Evolutionary conservation across 2,797 vertebrate genomes (phyloP).

Genomic region (Spinibarbus caldwelli): DNA sequence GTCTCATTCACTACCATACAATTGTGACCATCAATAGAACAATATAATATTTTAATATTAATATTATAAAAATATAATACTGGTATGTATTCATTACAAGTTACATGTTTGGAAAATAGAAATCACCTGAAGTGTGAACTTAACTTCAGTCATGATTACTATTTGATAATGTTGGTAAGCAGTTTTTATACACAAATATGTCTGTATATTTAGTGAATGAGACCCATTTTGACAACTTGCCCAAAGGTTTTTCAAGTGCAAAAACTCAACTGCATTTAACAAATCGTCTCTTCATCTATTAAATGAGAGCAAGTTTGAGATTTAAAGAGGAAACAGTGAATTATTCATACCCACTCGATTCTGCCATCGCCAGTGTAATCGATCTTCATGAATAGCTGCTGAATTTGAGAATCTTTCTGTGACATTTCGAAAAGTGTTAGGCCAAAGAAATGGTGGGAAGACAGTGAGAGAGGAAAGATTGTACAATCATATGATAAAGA

Average conservation of each 20-base stretch:
- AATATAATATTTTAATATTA: not conserved
- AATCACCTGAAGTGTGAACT: not conserved
- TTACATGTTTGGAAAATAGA: not conserved
- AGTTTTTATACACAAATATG: not conserved
- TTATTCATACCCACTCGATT: constrained; percentile 79
- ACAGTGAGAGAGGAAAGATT: constrained; percentile 14
- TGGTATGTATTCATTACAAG: not conserved
- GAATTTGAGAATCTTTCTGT: constrained; percentile 79
- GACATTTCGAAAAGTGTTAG: constrained; percentile 61
- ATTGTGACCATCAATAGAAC: not conserved
- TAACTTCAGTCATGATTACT: not conserved
- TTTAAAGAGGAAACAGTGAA: constrained; percentile 54
- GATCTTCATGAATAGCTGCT: constrained; percentile 82
- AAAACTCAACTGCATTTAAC: constrained; percentile 9
- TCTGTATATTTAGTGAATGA: not conserved
- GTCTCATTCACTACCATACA: not conserved
- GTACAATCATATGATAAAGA: not conserved
- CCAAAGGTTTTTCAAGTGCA: not conserved
- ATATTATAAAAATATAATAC: not conserved
- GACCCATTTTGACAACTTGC: not conserved
- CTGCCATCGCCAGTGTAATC: constrained; percentile 75
- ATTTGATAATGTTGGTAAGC: not conserved
- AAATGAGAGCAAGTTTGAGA: constrained; percentile 41
- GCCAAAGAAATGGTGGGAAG: constrained; percentile 4
- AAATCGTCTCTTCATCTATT: constrained; percentile 33